These are phyloP conservation scores for Perca flavescens DNA, from an alignment of 2,113 vertebrate genomes.

Conservation along the genomic window DNA sequence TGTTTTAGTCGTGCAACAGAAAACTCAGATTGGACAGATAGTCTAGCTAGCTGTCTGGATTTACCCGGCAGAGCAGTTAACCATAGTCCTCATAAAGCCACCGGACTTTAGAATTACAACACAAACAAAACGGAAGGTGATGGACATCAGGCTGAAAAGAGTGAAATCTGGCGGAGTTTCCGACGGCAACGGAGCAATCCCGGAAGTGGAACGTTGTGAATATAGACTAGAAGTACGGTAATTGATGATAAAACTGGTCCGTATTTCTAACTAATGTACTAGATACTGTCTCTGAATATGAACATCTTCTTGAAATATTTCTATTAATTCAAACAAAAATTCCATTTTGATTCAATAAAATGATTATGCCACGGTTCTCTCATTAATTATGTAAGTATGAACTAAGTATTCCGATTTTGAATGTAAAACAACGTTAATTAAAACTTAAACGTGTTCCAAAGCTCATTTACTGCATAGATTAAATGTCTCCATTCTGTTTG, in stretches of 20 bases:
- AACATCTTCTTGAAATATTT: background rate
- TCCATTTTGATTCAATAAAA: constrained; percentile 13
- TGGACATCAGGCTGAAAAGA: too few species aligned
- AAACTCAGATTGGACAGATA: too few species aligned
- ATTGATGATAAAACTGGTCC: constrained; percentile 6
- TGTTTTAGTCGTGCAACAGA: too few species aligned
- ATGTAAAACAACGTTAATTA: constrained; percentile 31
- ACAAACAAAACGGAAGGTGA: too few species aligned
- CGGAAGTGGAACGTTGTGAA: too few species aligned
- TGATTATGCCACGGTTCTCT: background rate
- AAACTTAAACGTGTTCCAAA: constrained; percentile 21
- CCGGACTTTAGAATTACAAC: too few species aligned
- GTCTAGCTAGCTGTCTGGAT: too few species aligned
- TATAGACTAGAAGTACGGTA: background rate
- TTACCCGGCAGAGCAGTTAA: too few species aligned
- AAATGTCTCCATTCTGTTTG: background rate
- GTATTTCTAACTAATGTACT: background rate
- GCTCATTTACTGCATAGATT: background rate
- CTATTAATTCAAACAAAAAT: constrained; percentile 16
- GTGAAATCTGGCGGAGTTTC: too few species aligned
- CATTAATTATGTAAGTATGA: background rate
- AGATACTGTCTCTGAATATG: background rate
- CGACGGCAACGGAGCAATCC: too few species aligned
- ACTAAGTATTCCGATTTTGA: constrained; percentile 6
- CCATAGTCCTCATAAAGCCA: too few species aligned